Evolutionary conservation across 2,888 invertebrate genomes (phyloP), one percentile per base, ranked within the genome.

Genomic region (Pyrrhia umbra): DNA sequence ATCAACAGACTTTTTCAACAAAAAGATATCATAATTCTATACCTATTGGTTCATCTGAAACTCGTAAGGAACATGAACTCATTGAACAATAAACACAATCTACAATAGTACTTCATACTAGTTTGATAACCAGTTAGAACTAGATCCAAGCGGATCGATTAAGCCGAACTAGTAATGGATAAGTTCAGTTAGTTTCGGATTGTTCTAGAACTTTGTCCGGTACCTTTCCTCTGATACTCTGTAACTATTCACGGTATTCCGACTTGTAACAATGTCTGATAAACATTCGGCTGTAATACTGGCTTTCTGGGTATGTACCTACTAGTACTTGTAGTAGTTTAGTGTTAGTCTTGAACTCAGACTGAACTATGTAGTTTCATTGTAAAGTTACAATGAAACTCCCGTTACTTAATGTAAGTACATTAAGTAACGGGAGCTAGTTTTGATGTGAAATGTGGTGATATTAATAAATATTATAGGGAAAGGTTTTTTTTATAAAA

Each of bases 131-230:
- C 52, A 50, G 39, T 21, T 66, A 64, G 52, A 62, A 62, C 74
- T 46, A 49, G 55, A 56, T 60, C 69, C 55, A 60, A 69, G 54
- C 60, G 67, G 80, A 83, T 86, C 83, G 85, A 85, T 85, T 85
- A 83, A 86, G 72, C 83, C 70, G 82, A 85, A 85, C 79, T 75
- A 72, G 81, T 88, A 89, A 88, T 89, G 85, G 85, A 83, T 81
- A 85, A 88, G 84, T 88, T 88, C 81, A 84, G 86, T 84, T 84
- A 79, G 85, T 81, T 82, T 71, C 79, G 80, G 83, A 87, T 86
- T 83, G 82, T 88, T 85, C 56, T 10, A 52, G 66, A 85, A 82
- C 77, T 83, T 78, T 64, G 59, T 62, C 68, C 55, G 68, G 74
- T 73, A 61, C 57, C 68, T 82, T 34, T 34, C 34, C 34, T 76